phyloP scores from a whole-genome alignment of 2,113 vertebrate species.

The Loxodonta africana region DNA sequence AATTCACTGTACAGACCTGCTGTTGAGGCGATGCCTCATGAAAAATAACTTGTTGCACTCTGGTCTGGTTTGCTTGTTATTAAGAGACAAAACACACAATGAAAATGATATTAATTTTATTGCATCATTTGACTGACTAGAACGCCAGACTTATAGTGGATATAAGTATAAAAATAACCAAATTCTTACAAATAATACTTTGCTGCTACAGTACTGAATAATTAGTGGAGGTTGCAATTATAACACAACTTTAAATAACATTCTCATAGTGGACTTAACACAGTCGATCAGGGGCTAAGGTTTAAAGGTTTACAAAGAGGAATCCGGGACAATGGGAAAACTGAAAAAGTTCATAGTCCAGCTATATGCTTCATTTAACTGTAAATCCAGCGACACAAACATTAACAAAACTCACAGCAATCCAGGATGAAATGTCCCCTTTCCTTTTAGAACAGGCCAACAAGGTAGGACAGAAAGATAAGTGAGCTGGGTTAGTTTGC shows the following conservation, averaged over 20 bases:
- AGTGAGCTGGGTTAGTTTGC: neutral
- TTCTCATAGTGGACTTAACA: slow-evolving; percentile 77
- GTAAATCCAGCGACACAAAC: slow-evolving; percentile 71
- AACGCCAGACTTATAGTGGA: slow-evolving; percentile 91
- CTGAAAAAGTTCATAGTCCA: slow-evolving; percentile 67
- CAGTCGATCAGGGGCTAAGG: slow-evolving; percentile 80
- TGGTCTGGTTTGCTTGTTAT: neutral
- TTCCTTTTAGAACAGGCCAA: slow-evolving; percentile 25
- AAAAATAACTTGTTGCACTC: neutral
- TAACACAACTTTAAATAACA: slow-evolving; percentile 91
- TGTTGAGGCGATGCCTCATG: neutral
- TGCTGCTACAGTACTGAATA: slow-evolving; percentile 90
- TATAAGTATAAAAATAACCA: slow-evolving; percentile 91
- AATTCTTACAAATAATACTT: slow-evolving; percentile 90
- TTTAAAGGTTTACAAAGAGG: slow-evolving; percentile 78
- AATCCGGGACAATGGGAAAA: slow-evolving; percentile 76
- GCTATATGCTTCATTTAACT: slow-evolving; percentile 70
- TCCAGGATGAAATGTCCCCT: neutral
- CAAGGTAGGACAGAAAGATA: slow-evolving; percentile 24
- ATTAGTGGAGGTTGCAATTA: slow-evolving; percentile 88
- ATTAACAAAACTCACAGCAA: slow-evolving; percentile 58
- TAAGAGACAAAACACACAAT: slow-evolving; percentile 53
- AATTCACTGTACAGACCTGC: fast-evolving
- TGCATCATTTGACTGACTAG: slow-evolving; percentile 91
- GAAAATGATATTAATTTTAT: slow-evolving; percentile 88